Evolutionary conservation across 2,797 vertebrate species (phyloP).

Genomic region (Enteromius trimaculatus): DNA sequence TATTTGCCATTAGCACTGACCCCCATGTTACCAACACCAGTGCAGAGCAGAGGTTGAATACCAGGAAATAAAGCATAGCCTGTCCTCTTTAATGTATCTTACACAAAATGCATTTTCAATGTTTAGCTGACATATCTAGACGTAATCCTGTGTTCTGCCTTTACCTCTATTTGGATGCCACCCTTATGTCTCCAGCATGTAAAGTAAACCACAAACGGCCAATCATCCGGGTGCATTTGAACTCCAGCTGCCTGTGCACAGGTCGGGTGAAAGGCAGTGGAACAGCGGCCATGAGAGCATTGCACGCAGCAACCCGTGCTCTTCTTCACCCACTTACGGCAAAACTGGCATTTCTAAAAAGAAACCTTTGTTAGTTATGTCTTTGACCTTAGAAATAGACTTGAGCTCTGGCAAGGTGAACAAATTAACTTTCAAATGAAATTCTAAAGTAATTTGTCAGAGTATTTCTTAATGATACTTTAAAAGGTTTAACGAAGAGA

Average conservation of each 20-base stretch:
- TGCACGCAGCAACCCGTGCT: conserved; percentile 93
- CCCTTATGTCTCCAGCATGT: conserved; percentile 92
- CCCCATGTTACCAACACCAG: neutral
- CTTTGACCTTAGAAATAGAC: neutral
- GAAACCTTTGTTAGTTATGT: neutral
- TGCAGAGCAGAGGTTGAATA: neutral
- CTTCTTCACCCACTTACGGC: conserved; percentile 90
- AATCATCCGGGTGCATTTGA: conserved; percentile 97
- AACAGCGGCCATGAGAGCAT: conserved; percentile 95
- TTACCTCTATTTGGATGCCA: conserved; percentile 85
- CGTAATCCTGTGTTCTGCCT: neutral
- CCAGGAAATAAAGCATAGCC: neutral
- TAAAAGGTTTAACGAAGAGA: neutral
- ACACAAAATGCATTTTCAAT: neutral
- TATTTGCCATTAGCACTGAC: neutral
- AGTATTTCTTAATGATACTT: neutral
- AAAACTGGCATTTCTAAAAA: conserved; percentile 90
- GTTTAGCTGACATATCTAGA: neutral
- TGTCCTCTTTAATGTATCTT: neutral
- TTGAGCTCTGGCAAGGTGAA: neutral
- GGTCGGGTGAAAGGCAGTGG: conserved; percentile 93
- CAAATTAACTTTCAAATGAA: neutral
- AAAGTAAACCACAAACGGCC: conserved; percentile 95
- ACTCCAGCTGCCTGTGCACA: conserved; percentile 95
- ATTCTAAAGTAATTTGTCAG: neutral